Base-by-base conservation (phyloP, 2,797 vertebrate genomes). In the Scarus forsteni region DNA sequence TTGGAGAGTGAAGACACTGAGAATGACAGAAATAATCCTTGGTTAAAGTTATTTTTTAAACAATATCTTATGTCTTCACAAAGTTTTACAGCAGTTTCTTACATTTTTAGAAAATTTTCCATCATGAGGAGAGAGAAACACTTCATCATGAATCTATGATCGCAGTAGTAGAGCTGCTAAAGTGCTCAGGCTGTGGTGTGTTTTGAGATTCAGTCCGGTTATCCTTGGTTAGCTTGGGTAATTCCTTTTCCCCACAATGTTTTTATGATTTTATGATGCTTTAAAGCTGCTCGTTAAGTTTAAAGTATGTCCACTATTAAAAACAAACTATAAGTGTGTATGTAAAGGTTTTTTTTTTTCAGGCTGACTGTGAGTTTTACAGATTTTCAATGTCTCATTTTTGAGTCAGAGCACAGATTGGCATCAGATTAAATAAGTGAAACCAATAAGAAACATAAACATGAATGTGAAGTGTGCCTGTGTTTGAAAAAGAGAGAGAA, bases 401-500 rank as follows among this genome's bases (percentile, higher is more conserved):
- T 90, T 89, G 63, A 64, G 39, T 85, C 86, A 84, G 88, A 84
- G 76, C 59, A 13, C 38, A 62, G 67, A 78, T 75, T 86, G 85
- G 77, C 85, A 79, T 79, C 34, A 77, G 65, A 90, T 85, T 54
- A 85, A 91, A 90, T 80, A 90, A 86, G 80, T 74, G 49, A 36
- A 71, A 72, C 84, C 77, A 87, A 88, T 89, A 79, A 79, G 77
- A 84, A 83, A 85, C 69, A 86, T 70, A 84, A 82, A 84, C 75
- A 82, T 50, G 66, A 71, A 70, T 73, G 58, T 62, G 44, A 85
- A 77, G 56, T 10, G 58, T 83, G 45, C 72, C 3, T 53, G 51
- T 15, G 50, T 52, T 15, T 42, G 40, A 48, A 46, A 60, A 49
- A 53, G 10, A 44, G 8, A 8, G 19, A 57, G 10, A 44, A 7